Conservation (phyloP, 2,797 vertebrate genomes). For the Potorous gilbertii region DNA sequence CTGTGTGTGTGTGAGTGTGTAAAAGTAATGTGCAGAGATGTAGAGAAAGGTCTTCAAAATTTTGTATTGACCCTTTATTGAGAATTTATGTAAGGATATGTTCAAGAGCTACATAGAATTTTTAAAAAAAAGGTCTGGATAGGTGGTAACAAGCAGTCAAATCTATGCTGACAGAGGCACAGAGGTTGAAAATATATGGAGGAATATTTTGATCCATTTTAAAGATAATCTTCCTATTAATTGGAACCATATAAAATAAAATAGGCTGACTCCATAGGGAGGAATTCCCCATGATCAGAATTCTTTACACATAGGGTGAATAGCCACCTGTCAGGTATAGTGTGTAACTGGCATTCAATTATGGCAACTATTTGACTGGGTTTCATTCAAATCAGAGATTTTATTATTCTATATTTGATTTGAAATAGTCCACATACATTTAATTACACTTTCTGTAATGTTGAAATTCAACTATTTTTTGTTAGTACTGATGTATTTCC, state of each 20-base stretch:
- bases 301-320: background rate
- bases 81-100: background rate
- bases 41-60: background rate
- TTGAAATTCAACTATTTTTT: background rate
- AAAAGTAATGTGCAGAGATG: background rate
- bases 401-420: background rate
- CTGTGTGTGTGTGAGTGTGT: no score
- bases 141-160: background rate
- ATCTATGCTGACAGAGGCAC: background rate
- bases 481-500: background rate
- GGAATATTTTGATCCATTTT: background rate
- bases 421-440: background rate
- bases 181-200: background rate
- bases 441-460: background rate
- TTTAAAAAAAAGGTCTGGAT: background rate
- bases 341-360: background rate
- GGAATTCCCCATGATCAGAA: background rate
- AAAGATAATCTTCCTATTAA: background rate
- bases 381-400: background rate
- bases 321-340: background rate
- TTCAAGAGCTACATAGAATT: background rate
- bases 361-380: background rate
- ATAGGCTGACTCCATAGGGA: background rate
- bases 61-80: background rate
- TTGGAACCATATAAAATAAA: background rate